A percentile compares a stretch with the other conserved stretches of the same genome.
Conservation (phyloP, 2,797 vertebrate genomes). For the Siniperca scherzeri region DNA sequence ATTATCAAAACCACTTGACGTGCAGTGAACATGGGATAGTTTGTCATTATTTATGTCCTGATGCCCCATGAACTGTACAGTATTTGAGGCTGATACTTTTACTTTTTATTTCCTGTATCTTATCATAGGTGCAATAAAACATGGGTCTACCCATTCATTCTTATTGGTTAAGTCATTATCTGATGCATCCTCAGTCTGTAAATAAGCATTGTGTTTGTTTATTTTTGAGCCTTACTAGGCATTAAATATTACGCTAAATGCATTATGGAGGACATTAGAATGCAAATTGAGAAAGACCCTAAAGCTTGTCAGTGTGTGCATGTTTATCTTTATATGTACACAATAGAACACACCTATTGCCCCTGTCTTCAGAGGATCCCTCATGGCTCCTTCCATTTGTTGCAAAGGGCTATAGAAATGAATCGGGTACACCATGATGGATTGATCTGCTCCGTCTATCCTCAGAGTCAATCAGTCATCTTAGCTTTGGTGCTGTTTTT, state of each 20-base stretch:
- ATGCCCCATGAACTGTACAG: neutral
- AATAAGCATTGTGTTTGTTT: neutral
- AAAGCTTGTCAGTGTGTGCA: constrained; percentile 26
- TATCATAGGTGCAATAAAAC: neutral
- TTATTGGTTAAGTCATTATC: neutral
- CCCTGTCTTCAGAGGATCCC: constrained; percentile 36
- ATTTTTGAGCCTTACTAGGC: neutral
- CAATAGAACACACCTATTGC: constrained; percentile 23
- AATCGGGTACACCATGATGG: constrained; percentile 80
- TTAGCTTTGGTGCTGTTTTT: constrained; percentile 74
- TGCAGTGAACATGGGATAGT: neutral
- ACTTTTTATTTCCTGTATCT: neutral
- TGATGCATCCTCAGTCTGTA: neutral
- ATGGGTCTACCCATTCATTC: neutral
- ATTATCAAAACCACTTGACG: neutral
- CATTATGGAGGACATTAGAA: neutral
- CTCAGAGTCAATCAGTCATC: constrained; percentile 84
- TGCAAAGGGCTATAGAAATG: constrained; percentile 63
- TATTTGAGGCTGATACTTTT: neutral
- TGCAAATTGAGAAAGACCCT: neutral
- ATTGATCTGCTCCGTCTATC: constrained; percentile 81
- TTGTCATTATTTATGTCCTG: neutral
- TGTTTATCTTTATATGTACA: constrained; percentile 44
- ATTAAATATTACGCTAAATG: constrained; percentile 1
- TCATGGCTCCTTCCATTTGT: constrained; percentile 41